These are phyloP conservation scores for Sipha flava DNA, from an alignment of 1,140 invertebrate species.

Conservation along the genomic window DNA sequence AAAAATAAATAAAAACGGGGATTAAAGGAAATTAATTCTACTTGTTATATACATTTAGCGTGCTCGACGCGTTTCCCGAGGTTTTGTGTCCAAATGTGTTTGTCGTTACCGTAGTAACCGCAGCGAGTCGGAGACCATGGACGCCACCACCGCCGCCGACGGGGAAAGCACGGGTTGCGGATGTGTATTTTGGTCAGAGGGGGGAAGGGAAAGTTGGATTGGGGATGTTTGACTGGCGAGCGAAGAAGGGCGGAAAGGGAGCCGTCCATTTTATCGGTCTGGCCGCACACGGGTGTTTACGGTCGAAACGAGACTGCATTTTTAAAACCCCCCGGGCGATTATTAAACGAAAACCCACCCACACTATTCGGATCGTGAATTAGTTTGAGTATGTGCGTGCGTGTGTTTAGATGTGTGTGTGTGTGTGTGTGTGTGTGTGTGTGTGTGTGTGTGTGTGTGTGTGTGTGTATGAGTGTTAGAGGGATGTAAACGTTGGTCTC, in stretches of 20 bases:
- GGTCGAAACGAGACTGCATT: slow-evolving; percentile 26
- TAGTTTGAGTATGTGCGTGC: no score
- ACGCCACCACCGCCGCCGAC: not conserved
- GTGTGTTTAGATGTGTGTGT: no score
- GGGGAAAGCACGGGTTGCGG: not conserved
- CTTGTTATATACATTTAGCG: not conserved
- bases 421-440: no score
- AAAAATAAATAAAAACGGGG: not conserved
- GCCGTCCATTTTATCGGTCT: slow-evolving; percentile 20
- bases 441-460: no score
- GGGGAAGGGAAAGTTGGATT: not conserved
- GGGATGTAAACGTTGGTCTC: no score
- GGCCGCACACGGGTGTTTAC: slow-evolving; percentile 9
- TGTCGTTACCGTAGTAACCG: slow-evolving; percentile 12
- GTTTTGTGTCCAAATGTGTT: slow-evolving; percentile 17
- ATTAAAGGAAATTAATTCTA: slow-evolving; percentile 19
- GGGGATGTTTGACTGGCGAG: no score
- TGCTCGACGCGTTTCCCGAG: not conserved
- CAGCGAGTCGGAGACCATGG: not conserved
- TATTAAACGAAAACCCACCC: slow-evolving; percentile 14
- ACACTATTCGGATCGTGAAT: no score
- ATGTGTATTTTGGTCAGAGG: not conserved
- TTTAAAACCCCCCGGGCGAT: slow-evolving; percentile 21
- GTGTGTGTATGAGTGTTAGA: no score
- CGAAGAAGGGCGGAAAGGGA: not conserved